Percentiles rank a stretch among this genome's conserved stretches.
phyloP scores from a whole-genome alignment of 2,113 vertebrate genomes.

The Nettapus auritus region DNA sequence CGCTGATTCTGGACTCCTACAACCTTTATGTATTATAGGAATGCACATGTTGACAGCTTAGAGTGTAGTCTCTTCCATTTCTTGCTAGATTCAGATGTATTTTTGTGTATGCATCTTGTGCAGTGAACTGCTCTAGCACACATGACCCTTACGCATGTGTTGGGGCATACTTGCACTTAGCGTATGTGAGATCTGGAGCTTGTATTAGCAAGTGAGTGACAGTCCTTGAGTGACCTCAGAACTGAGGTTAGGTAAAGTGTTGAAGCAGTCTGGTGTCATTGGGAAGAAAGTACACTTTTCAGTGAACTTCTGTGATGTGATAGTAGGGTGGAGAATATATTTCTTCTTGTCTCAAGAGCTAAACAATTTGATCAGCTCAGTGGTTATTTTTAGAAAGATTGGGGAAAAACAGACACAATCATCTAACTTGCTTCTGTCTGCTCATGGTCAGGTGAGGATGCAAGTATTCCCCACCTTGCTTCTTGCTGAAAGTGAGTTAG shows the following conservation, averaged over 20 bases:
- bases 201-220: background rate
- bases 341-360: background rate
- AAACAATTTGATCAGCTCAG: background rate
- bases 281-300: background rate
- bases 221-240: background rate
- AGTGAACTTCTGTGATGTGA: background rate
- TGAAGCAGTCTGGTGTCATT: background rate
- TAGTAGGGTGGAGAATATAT: background rate
- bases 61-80: background rate
- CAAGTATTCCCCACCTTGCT: background rate
- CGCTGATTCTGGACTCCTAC: background rate
- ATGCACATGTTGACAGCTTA: fast-evolving
- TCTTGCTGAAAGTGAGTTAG: background rate
- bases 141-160: background rate
- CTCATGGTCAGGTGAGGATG: background rate
- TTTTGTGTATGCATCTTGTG: background rate
- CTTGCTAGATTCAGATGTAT: background rate
- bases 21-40: fast-evolving
- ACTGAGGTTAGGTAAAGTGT: background rate
- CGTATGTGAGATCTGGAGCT: background rate
- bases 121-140: background rate
- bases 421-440: background rate
- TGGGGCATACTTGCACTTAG: background rate
- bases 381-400: background rate
- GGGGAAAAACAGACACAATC: background rate